phyloP scores from a whole-genome alignment of 2,113 vertebrate genomes.

The Elanoides forficatus region DNA sequence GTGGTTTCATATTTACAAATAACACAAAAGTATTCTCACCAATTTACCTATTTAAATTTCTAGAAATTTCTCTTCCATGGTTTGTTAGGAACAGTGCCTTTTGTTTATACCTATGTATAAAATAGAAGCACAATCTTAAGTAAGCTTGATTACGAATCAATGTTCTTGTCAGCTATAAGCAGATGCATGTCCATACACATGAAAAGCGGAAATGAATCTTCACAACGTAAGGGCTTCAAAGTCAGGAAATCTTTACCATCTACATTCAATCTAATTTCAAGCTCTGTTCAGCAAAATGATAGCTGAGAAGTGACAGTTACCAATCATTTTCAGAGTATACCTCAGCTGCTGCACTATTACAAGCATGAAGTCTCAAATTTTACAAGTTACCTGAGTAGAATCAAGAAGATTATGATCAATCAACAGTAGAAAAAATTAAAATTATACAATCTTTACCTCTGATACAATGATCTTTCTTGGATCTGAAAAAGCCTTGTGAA shows the following conservation, averaged over 20 bases:
- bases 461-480: not conserved
- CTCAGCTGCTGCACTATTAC: not conserved
- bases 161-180: not conserved
- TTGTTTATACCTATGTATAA: not conserved
- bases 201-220: not conserved
- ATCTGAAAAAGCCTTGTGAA: not conserved
- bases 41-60: not conserved
- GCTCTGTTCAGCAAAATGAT: not conserved
- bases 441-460: not conserved
- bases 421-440: not conserved
- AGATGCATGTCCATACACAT: not conserved
- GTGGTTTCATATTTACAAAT: not conserved
- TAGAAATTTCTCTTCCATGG: not conserved
- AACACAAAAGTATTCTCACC: not conserved
- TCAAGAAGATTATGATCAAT: not conserved
- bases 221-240: not conserved
- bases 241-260: not conserved
- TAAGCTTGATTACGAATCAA: not conserved
- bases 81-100: not conserved
- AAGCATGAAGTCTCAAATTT: not conserved
- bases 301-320: not conserved
- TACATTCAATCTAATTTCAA: not conserved
- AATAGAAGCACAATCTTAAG: not conserved
- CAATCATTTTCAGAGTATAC: not conserved
- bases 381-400: not conserved